These are phyloP conservation scores for Masnerella sp. DNA, from an alignment of 2,888 invertebrate genomes.

Conservation along the genomic window DNA sequence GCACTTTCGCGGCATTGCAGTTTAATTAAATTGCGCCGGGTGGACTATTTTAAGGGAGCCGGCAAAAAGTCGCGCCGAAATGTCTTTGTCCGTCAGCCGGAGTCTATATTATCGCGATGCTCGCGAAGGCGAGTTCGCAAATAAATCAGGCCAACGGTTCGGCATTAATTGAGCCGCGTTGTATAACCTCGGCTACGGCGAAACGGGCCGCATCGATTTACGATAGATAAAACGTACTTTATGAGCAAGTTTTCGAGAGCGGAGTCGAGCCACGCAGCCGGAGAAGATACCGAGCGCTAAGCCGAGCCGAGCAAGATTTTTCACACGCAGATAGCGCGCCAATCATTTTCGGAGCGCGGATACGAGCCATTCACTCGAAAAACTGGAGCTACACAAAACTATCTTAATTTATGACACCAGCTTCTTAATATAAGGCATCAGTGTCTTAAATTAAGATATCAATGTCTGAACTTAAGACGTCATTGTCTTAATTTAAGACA, in stretches of 20 bases:
- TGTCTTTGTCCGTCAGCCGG: slow-evolving; percentile 36
- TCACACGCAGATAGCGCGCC: slow-evolving; percentile 24
- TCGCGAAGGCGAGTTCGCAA: slow-evolving; percentile 68
- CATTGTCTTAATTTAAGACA: too few species aligned
- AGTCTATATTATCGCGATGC: slow-evolving; percentile 45
- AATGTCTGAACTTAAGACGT: too few species aligned
- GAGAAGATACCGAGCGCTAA: slow-evolving; percentile 71
- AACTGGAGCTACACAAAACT: too few species aligned
- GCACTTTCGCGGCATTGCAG: slow-evolving; percentile 5
- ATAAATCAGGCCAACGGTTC: slow-evolving; percentile 76
- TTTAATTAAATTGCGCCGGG: slow-evolving; percentile 13
- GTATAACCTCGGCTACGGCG: slow-evolving; percentile 70
- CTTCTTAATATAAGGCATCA: too few species aligned
- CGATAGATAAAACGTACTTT: slow-evolving; percentile 77
- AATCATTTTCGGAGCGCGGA: slow-evolving; percentile 19
- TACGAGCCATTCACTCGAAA: too few species aligned
- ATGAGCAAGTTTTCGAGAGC: too few species aligned
- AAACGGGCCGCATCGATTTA: slow-evolving; percentile 76
- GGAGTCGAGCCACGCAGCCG: slow-evolving; percentile 66
- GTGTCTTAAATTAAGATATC: too few species aligned
- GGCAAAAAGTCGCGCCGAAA: slow-evolving; percentile 13
- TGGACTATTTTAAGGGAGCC: background rate
- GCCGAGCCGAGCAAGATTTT: slow-evolving; percentile 56
- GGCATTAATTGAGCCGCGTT: slow-evolving; percentile 78
- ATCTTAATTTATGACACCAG: too few species aligned